phyloP scores from a whole-genome alignment of 2,797 vertebrate species.

The Hippopotamyrus pictus region DNA sequence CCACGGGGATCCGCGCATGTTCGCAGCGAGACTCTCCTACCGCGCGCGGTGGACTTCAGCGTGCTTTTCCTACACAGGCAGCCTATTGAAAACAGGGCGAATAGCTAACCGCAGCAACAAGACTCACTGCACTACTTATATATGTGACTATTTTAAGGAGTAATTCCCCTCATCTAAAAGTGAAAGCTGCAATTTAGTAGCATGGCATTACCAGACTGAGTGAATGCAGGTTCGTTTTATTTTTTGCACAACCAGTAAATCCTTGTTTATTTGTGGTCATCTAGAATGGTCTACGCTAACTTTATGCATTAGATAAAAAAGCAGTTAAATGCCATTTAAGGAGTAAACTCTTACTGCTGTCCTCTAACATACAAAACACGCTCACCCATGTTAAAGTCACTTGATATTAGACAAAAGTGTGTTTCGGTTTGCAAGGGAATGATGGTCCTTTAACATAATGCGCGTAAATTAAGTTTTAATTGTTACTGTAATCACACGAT shows the following conservation, averaged over 20 bases:
- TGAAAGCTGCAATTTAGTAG: conserved; percentile 11
- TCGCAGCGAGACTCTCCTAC: not conserved
- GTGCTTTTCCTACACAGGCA: not conserved
- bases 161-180: not conserved
- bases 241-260: not conserved
- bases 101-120: not conserved
- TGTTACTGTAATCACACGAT: not conserved
- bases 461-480: not conserved
- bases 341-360: not conserved
- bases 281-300: not conserved
- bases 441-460: not conserved
- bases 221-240: not conserved
- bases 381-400: not conserved
- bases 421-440: not conserved
- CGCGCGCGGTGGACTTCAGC: not conserved
- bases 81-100: not conserved
- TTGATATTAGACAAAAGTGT: not conserved
- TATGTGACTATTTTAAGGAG: not conserved
- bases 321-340: not conserved
- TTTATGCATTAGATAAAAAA: not conserved
- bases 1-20: not conserved
- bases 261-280: not conserved
- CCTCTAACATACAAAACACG: not conserved
- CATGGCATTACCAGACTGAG: not conserved
- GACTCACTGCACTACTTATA: not conserved